Base-by-base conservation (phyloP, 2,888 invertebrate genomes). In the Synergus itoensis region DNA sequence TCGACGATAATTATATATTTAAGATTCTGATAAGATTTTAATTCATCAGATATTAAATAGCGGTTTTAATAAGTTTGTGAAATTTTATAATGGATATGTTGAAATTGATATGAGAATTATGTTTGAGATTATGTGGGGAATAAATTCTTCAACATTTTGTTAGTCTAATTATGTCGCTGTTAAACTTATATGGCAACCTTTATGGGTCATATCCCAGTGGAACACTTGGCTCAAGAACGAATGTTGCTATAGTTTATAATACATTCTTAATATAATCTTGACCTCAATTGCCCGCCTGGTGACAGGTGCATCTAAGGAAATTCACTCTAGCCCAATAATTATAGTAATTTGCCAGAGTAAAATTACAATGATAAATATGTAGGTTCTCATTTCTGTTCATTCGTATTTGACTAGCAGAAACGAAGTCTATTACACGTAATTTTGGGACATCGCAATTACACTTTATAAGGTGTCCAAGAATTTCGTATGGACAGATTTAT, bases 191-290 rank as follows among this genome's bases (percentile, higher is more conserved):
- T 62, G 28, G 28, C 62, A 62, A 63, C 63, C 36, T 63, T 63
- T 63, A 63, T 63, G 14, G 63, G 36, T 36, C 36, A 36, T 36
- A 63, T 63, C 63, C 63, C 63, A 63, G 36, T 63, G 63, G 63
- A 63, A 36, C 16, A 63, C 36, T 63, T 63, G 63, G 36, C 63
- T 63, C 36, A 63, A 36, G 16, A 63, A 63, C 1, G 5, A 41
- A 41, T 41, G 4, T 7, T 41, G 41, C 41, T 41, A 41, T 9
- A 28, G 28, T 41, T 41, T 57, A n/a, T 57, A 62, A 28, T 62
- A 21, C 28, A 5, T 62, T 62, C 62, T 62, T 62, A 62, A 62
- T 14, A 62, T 14, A 62, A 62, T 62, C 62, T 14, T 28, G 63
- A 63, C 16, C 63, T 36, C 36, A 36, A 63, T 36, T 4, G 36